Percentiles rank a stretch among this genome's conserved stretches.
Evolutionary conservation across 2,113 vertebrate species (phyloP).

Genomic region (Centropristis striata): DNA sequence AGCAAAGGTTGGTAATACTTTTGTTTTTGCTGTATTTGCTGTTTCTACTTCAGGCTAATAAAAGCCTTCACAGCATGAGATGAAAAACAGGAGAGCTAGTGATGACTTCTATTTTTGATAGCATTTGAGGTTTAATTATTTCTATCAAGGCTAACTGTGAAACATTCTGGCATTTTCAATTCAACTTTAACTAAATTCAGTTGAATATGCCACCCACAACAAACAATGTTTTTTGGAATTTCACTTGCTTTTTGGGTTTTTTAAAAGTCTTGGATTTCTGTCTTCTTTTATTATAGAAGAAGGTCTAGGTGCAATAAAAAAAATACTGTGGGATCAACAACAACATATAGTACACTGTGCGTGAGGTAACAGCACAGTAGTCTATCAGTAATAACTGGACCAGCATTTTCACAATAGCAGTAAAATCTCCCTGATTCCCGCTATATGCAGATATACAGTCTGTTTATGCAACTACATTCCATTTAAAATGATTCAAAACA

Average conservation of each 20-base stretch:
- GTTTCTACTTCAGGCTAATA: neutral
- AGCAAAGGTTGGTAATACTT: conserved; percentile 55
- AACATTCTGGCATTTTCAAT: neutral
- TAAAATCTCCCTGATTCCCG: no score
- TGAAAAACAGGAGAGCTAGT: neutral
- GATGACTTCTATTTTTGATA: conserved; percentile 2
- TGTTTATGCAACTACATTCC: neutral
- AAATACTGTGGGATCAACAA: no score
- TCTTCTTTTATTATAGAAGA: no score
- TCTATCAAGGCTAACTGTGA: neutral
- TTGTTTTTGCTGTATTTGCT: neutral
- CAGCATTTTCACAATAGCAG: no score
- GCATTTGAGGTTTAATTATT: conserved; percentile 1
- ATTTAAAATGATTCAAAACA: neutral
- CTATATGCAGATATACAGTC: no score
- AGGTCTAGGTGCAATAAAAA: no score
- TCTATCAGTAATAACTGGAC: neutral
- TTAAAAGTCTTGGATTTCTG: no score
- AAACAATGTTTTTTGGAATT: no score
- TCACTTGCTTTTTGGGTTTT: no score
- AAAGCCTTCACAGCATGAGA: neutral
- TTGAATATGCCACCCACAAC: no score
- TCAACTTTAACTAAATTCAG: neutral
- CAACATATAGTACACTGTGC: no score
- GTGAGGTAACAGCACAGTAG: neutral